phyloP scores from a whole-genome alignment of 92 coral and sea anemone genomes.

The Parazoanthus darwini region DNA sequence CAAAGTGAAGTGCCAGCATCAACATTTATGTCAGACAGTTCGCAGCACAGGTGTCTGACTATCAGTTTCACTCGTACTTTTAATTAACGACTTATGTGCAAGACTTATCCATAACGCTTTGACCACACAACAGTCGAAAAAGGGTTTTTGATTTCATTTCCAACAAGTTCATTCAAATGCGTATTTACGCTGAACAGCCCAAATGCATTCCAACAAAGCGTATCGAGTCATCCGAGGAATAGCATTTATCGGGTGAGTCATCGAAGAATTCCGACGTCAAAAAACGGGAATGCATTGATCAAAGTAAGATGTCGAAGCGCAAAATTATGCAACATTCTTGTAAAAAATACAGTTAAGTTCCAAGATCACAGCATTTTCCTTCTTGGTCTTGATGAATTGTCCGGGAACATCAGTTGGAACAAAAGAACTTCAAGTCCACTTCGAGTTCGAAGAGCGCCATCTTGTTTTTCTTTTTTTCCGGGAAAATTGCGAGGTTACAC shows the following conservation, averaged over 20 bases:
- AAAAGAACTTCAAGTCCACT: neutral
- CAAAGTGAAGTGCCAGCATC: neutral
- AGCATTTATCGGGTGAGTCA: neutral
- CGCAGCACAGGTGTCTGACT: neutral
- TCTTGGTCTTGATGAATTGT: neutral
- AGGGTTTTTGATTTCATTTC: neutral
- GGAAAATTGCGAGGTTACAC: slow-evolving; percentile 21
- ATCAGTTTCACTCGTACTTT: neutral
- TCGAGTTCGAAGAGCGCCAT: slow-evolving; percentile 10
- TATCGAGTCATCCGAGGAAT: neutral
- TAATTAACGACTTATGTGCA: neutral
- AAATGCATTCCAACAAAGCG: neutral
- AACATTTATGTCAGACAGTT: neutral
- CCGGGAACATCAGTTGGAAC: neutral
- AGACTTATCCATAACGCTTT: too few relatives aligned
- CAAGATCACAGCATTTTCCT: neutral
- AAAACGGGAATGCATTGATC: neutral
- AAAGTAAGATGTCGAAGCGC: neutral
- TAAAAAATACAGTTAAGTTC: neutral
- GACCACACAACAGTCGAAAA: neutral
- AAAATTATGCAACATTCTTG: neutral
- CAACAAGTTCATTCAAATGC: neutral
- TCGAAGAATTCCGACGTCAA: neutral
- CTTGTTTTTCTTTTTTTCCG: slow-evolving; percentile 1
- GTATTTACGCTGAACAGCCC: neutral